phyloP scores from a whole-genome alignment of 35 echinoderm and acorn worm species.

The Holothuria glaberrima region DNA sequence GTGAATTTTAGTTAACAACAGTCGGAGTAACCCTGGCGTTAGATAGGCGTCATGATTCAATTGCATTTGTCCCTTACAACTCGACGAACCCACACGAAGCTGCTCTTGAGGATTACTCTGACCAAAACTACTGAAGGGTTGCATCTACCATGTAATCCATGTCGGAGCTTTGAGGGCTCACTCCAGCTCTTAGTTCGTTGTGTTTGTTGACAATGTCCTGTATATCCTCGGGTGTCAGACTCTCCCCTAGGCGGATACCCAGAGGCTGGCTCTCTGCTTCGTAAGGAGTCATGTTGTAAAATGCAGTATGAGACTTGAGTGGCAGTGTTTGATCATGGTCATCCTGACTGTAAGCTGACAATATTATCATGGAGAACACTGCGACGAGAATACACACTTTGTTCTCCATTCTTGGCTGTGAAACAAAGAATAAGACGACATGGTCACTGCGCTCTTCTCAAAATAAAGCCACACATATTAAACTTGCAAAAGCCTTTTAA shows the following conservation, averaged over 20 bases:
- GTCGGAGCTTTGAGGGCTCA: slow-evolving; percentile 34
- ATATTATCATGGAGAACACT: not conserved
- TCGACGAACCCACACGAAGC: too few species aligned
- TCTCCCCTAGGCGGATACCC: slow-evolving; percentile 31
- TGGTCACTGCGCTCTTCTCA: too few species aligned
- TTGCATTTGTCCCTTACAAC: too few species aligned
- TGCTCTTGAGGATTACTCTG: too few species aligned
- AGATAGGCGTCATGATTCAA: too few species aligned
- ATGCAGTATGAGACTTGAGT: not conserved
- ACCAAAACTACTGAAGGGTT: too few species aligned
- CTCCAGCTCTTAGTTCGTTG: slow-evolving; percentile 45
- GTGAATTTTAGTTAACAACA: too few species aligned
- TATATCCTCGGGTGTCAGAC: slow-evolving; percentile 14
- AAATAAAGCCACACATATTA: too few species aligned
- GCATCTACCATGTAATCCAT: slow-evolving; percentile 73
- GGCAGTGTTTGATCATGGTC: not conserved
- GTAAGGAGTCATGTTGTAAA: slow-evolving; percentile 55
- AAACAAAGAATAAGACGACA: too few species aligned
- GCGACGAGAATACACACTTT: not conserved
- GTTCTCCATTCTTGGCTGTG: not conserved
- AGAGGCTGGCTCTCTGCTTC: slow-evolving; percentile 8
- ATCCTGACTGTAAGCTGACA: not conserved
- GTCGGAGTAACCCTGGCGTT: too few species aligned
- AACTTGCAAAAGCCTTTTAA: too few species aligned
- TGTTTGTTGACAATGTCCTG: slow-evolving; percentile 46